Evolutionary conservation across 2,888 invertebrate species (phyloP), one percentile per base, ranked within the genome.

Genomic region (Troilus luridus): DNA sequence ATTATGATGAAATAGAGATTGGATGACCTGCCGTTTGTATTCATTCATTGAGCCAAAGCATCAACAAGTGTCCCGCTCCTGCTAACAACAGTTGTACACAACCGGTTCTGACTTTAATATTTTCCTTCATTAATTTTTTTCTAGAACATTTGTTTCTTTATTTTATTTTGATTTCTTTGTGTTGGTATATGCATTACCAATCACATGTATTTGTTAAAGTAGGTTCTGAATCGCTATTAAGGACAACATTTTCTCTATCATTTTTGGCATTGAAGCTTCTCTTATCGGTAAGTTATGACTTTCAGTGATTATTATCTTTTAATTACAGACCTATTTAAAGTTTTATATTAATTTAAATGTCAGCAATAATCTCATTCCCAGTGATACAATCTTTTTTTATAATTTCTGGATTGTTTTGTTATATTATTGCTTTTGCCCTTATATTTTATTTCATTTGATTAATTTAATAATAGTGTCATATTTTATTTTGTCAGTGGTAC

Each of bases 21-120:
- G 72, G 72, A 17, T 77, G 72, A 77, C 27, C 72, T 77, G 72
- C 17, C 72, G 72, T 77, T 77, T 27, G 17, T 12, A 41, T 77
- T 77, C 72, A 77, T 77, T 77, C 72, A 77, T 72, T 77, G 72
- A 77, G 41, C 72, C 72, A 41, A 41, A 85, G 85, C 56, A 85
- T 85, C 85, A 85, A 85, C 85, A 85, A 85, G 85, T 85, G 85
- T 85, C 85, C 85, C 56, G 85, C 85, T 85, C 85, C 5, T 54
- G 54, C n/a, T 12, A 58, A 58, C 85, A 58, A 58, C 85, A 56
- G 85, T 85, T 6, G 85, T 54, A 17, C 56, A 85, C 56, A n/a
- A 58, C 85, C 85, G 85, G 85, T 85, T n/a, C 12, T 56, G 54
- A 3, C 5, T 58, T 67, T 85, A 21, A 41, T n/a, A 56, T n/a